Evolutionary conservation across 2,797 vertebrate genomes (phyloP).

Genomic region (Siniperca undulata): DNA sequence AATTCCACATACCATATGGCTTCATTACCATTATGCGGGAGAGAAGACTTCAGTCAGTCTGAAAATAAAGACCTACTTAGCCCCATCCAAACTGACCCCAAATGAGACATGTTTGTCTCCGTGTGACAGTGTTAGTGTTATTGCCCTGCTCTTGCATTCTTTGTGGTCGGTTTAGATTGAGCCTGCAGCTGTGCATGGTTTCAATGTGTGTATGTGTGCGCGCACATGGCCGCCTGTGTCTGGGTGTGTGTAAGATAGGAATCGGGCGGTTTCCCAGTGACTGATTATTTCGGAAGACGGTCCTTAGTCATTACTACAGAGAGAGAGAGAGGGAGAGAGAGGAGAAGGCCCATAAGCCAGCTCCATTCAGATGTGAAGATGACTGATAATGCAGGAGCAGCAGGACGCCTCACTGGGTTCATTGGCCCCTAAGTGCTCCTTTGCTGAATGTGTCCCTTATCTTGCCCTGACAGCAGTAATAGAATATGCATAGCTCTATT

Average conservation of each 20-base stretch:
- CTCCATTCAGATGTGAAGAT: slow-evolving; percentile 89
- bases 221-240: slow-evolving; percentile 63
- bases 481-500: slow-evolving; percentile 96
- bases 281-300: slow-evolving; percentile 85
- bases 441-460: slow-evolving; percentile 90
- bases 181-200: slow-evolving; percentile 78
- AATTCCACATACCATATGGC: slow-evolving; percentile 85
- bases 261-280: slow-evolving; percentile 83
- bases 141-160: slow-evolving; percentile 82
- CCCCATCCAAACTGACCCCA: slow-evolving; percentile 84
- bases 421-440: slow-evolving; percentile 93
- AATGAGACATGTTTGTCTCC: slow-evolving; percentile 85
- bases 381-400: slow-evolving; percentile 89
- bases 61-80: slow-evolving; percentile 86
- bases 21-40: slow-evolving; percentile 84
- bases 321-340: slow-evolving; percentile 32
- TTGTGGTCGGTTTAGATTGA: slow-evolving; percentile 79
- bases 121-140: slow-evolving; percentile 85
- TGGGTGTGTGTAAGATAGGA: slow-evolving; percentile 81
- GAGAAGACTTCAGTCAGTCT: slow-evolving; percentile 86
- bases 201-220: slow-evolving; percentile 34
- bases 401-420: slow-evolving; percentile 90
- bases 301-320: slow-evolving; percentile 78
- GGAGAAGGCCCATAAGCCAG: slow-evolving; percentile 86
- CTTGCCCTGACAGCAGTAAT: slow-evolving; percentile 92